Evolutionary conservation across 1,140 invertebrate species (phyloP).

Genomic region (Cylas formicarius): DNA sequence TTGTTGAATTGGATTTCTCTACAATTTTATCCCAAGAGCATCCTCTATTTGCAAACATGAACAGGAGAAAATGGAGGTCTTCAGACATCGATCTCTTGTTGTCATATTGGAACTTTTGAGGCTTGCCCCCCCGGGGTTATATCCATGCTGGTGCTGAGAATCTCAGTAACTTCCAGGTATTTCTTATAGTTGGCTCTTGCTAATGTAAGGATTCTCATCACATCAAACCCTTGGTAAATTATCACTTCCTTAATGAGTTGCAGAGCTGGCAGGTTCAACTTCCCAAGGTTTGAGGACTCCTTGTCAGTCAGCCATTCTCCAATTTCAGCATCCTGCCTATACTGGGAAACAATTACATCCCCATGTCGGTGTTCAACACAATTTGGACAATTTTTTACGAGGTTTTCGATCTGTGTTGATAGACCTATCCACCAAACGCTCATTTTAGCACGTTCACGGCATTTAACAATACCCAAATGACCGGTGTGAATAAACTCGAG

Average conservation of each 20-base stretch:
- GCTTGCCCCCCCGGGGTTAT: not conserved
- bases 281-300: too few species aligned
- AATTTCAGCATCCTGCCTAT: too few species aligned
- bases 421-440: too few species aligned
- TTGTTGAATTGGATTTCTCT: not conserved
- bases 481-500: too few species aligned
- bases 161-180: not conserved
- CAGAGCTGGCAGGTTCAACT: too few species aligned
- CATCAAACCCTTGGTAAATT: not conserved
- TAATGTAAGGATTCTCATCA: not conserved
- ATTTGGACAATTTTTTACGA: too few species aligned
- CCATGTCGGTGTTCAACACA: too few species aligned
- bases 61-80: conserved; percentile 2
- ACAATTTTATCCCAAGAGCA: not conserved
- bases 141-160: not conserved
- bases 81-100: not conserved
- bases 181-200: not conserved
- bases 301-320: too few species aligned
- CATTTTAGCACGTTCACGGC: too few species aligned
- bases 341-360: too few species aligned
- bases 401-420: too few species aligned
- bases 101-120: not conserved
- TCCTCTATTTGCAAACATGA: conserved; percentile 1
- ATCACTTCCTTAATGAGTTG: conserved; percentile 2
- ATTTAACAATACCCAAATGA: too few species aligned